Evolutionary conservation across 2,888 invertebrate species (phyloP), one percentile per base, ranked within the genome.

Genomic region (Pachydiplax longipennis): DNA sequence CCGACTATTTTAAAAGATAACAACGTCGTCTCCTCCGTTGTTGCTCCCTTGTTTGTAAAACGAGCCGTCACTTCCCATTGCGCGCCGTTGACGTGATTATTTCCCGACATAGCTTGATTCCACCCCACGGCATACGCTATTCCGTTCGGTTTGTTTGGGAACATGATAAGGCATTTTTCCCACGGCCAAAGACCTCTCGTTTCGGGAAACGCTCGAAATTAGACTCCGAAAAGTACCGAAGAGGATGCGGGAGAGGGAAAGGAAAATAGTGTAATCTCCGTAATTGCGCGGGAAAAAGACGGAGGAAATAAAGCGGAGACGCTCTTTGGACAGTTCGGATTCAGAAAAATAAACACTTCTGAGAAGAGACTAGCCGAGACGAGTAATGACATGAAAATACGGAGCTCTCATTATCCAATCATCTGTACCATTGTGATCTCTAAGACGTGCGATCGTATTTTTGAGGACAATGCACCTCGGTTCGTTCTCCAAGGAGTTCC

Each of bases 221-320:
- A 87, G 58, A 61, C 40, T 37, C 58, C 37, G 61, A 37, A 58
- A 87, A 65, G 61, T 53, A 25, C 73, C 73, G 22, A 25, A 65
- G 58, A 53, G 58, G 35, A 35, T 15, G 58, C 48, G 35, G 18
- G 48, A 15, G 58, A 25, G 83, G 22, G 31, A n/a, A 18, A 87
- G 22, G 87, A 87, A 87, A 87, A 87, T 37, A 61, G 37, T 22
- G 37, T 87, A 87, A 87, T 87, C 61, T 61, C 40, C 61, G n/a
- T 87, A 87, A 87, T 87, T 87, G 61, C 58, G 12, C 6, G 44
- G 25, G 82, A 10, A 53, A n/a, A 25, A 22, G 25, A 48, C 2
- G 44, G 44, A 82, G 44, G 1, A 73, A 73, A 73, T 73, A 73
- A 73, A 73, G 31, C 73, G 31, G 25, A 2, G 25, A 5, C 12